Percentiles rank a stretch among this genome's conserved stretches.
Conservation (phyloP, 1,140 invertebrate genomes). For the Lineus longissimus region DNA sequence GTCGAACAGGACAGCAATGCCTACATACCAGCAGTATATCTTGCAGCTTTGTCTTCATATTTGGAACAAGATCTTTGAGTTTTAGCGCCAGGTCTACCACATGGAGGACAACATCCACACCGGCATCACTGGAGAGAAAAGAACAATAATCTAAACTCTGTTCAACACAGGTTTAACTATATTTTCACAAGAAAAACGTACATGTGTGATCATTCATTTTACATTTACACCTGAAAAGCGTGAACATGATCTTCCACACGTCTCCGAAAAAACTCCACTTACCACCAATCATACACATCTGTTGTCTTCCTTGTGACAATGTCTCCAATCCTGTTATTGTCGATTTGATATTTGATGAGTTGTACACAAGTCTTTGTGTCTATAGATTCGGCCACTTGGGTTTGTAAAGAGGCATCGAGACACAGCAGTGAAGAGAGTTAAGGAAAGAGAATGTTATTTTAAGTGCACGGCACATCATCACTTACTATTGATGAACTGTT, state of each 20-base stretch:
- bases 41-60: slow-evolving; percentile 20
- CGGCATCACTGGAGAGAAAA: slow-evolving; percentile 29
- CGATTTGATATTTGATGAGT: slow-evolving; percentile 33
- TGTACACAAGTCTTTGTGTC: slow-evolving; percentile 22
- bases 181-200: neutral
- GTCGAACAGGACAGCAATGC: slow-evolving; percentile 3
- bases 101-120: slow-evolving; percentile 34
- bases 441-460: neutral
- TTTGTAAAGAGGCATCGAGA: slow-evolving; percentile 30
- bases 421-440: slow-evolving; percentile 27
- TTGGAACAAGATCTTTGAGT: slow-evolving; percentile 21
- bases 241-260: no score
- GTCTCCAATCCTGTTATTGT: slow-evolving; percentile 26
- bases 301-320: slow-evolving; percentile 11
- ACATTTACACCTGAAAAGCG: no score
- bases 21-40: neutral
- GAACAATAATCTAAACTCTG: neutral
- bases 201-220: no score
- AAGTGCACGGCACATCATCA: neutral
- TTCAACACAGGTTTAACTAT: neutral
- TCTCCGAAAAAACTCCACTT: neutral
- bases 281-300: slow-evolving; percentile 31
- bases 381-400: slow-evolving; percentile 19
- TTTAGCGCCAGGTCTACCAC: slow-evolving; percentile 32
- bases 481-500: neutral